Evolutionary conservation across 2,113 vertebrate species (phyloP), one percentile per base, ranked within the genome.

Genomic region (Perca schrenkii): DNA sequence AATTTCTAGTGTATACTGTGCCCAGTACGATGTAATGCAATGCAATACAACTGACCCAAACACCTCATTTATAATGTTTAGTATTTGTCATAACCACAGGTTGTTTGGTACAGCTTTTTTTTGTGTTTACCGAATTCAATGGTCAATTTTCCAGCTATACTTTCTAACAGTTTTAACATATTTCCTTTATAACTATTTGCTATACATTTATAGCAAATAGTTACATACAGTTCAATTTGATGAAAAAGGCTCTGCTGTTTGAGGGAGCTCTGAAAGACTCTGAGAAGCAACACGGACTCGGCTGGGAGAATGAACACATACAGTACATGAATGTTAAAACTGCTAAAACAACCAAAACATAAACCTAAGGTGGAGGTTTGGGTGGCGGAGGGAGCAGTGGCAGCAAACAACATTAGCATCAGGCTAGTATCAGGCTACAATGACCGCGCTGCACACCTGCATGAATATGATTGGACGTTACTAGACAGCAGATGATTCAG

Each of bases 1-100:
- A 74, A 47, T 83, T 77, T 79, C 63, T 46, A 22, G 6, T n/a
- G 52, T 71, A 49, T 50, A 71, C 78, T 75, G 46, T 40, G 71
- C 64, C 57, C 63, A 60, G 31, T 17, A 22, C 31, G 2, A 74
- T 13, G 16, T 49, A 69, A 61, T 49, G n/a, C 21, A 49, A 60
- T 28, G 54, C 12, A 71, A 65, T 63, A 73, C 25, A 64, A 21
- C 69, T 22, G 47, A 31, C 50, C 57, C 61, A 46, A 77, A 64
- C 54, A 54, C 13, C 61, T 46, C 53, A 49, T 83, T 40, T 40
- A 58, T 36, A 63, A 52, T 28, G 28, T 43, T 52, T n/a, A 2
- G 25, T 25, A 57, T 83, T 75, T 73, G 50, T 57, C 2, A 11
- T 25, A 60, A 54, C 25, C 22, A 6, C 28, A 49, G 11, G 49